Base-by-base conservation (phyloP, 2,888 invertebrate genomes). In the Amblyjoppa proteus region DNA sequence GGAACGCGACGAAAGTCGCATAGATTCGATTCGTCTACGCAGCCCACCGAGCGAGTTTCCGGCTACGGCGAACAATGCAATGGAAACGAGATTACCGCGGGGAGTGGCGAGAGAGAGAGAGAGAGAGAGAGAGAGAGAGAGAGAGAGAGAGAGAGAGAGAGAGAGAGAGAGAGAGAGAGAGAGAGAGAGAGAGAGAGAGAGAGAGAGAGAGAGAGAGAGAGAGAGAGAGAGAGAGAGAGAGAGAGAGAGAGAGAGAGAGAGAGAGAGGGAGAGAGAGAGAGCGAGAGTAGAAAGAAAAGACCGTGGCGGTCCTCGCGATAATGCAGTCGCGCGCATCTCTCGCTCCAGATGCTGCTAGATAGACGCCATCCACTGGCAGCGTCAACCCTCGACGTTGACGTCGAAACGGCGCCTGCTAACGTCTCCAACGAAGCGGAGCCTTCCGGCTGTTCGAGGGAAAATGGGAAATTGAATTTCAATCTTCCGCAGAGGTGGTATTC, bases 401-500 rank as follows among this genome's bases (percentile, higher is more conserved):
- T 71, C 78, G 64, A 71, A 75, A n/a, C 64, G 64, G 49, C 64
- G 70, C 56, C 70, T 64, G n/a, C 70, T 53, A 80, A 75, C 79
- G 64, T 76, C 83, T 76, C 56, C 75, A 31, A 70, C 75, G 75
- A 76, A 16, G 70, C 80, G 53, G 45, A 75, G 64, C 75, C 64
- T 56, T 80, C 75, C 80, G 75, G 49, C 58, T 70, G 74, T 83
- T 79, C 41, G 74, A 74, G 70, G 31, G 75, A 84, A 80, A 76
- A 80, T 80, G 56, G 71, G 71, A 82, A 81, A 82, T 82, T 82
- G 71, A 82, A 82, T 77, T 82, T 82, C 76, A 76, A 79, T 84
- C 76, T 76, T 80, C 61, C 70, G 31, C 79, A 25, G 70, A 84
- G 79, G 64, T 41, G 53, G 70, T 38, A 51, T 28, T 64, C 16